Evolutionary conservation across 2,113 vertebrate genomes (phyloP).

Genomic region (Anseranas semipalmata): DNA sequence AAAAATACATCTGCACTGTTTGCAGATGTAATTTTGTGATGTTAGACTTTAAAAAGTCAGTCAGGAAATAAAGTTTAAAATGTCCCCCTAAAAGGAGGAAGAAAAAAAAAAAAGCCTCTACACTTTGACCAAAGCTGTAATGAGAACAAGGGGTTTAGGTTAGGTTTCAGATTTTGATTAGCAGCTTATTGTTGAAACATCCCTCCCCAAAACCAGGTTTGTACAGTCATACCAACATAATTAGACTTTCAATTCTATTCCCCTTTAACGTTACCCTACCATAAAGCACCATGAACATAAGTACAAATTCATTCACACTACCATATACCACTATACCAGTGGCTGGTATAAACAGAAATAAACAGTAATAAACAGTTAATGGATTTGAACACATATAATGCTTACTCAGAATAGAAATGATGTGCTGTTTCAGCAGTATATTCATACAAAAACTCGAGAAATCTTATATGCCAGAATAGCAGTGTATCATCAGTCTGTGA

Average conservation of each 20-base stretch:
- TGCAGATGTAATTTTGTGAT: background rate
- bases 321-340: background rate
- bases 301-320: background rate
- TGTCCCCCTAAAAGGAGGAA: background rate
- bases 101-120: background rate
- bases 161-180: background rate
- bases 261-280: no score
- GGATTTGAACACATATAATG: background rate
- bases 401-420: background rate
- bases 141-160: background rate
- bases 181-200: background rate
- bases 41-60: background rate
- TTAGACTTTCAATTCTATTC: background rate
- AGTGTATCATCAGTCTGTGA: background rate
- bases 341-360: no score
- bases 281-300: background rate
- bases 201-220: background rate
- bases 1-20: background rate
- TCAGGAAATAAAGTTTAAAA: background rate
- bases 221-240: background rate
- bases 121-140: background rate
- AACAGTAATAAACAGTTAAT: background rate
- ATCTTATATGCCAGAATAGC: background rate
- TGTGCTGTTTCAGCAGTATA: background rate
- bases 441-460: background rate